phyloP scores from a whole-genome alignment of 2,888 invertebrate species.

The Clistopyga incitator region DNA sequence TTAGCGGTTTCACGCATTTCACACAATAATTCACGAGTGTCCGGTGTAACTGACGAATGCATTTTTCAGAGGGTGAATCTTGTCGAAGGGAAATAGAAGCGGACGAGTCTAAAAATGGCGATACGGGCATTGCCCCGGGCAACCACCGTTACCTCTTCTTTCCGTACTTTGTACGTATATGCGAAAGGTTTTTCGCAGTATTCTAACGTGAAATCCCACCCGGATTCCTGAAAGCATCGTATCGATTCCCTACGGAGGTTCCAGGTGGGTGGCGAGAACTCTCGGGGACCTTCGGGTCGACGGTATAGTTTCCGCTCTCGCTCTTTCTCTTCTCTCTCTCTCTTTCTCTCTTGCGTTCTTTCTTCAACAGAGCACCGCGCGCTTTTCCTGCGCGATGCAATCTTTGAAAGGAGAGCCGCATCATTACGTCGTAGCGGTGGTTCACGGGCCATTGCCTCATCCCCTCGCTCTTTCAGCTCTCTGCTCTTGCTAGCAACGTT shows the following conservation, averaged over 20 bases:
- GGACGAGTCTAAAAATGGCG: slow-evolving; percentile 47
- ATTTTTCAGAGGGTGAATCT: slow-evolving; percentile 58
- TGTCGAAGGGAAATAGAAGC: slow-evolving; percentile 37
- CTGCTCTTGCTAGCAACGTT: slow-evolving; percentile 59
- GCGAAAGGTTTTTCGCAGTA: slow-evolving; percentile 75
- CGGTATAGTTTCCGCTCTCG: slow-evolving; percentile 30
- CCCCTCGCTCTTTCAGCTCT: slow-evolving; percentile 70
- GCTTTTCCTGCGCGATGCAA: slow-evolving; percentile 83
- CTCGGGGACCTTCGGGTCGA: slow-evolving; percentile 63
- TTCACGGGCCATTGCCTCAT: slow-evolving; percentile 84
- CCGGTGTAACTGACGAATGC: slow-evolving; percentile 42
- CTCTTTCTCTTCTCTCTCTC: neutral
- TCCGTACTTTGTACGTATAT: slow-evolving; percentile 43
- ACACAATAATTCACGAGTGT: slow-evolving; percentile 59
- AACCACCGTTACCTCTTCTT: slow-evolving; percentile 45
- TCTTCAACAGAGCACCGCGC: slow-evolving; percentile 63
- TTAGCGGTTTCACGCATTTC: slow-evolving; percentile 73
- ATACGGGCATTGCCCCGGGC: slow-evolving; percentile 41
- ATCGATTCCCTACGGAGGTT: slow-evolving; percentile 79
- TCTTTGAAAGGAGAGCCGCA: slow-evolving; percentile 84
- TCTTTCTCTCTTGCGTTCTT: slow-evolving; percentile 27
- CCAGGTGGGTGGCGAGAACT: slow-evolving; percentile 75
- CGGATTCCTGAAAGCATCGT: slow-evolving; percentile 80
- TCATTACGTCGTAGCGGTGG: slow-evolving; percentile 83
- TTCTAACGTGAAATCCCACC: slow-evolving; percentile 79